phyloP scores from a whole-genome alignment of 1,140 invertebrate species.

The Trichogramma pretiosum region DNA sequence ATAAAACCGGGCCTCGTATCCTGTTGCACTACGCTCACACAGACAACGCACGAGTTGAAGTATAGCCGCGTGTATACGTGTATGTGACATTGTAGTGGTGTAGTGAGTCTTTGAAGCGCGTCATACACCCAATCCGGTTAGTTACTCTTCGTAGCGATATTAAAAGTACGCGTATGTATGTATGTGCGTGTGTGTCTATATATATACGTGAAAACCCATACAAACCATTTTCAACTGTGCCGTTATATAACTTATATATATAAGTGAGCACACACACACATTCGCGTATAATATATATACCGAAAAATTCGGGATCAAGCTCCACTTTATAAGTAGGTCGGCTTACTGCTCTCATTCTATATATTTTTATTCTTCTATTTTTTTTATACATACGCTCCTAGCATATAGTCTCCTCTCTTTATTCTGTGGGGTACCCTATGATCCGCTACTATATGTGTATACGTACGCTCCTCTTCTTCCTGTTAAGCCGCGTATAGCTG shows the following conservation, averaged over 20 bases:
- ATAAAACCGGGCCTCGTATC: conserved; percentile 16
- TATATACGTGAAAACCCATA: conserved; percentile 27
- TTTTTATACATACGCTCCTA: conserved; percentile 10
- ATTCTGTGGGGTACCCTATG: conserved; percentile 12
- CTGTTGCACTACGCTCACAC: too few species aligned
- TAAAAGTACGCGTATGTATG: conserved; percentile 13
- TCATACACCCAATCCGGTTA: conserved; percentile 12
- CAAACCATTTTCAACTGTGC: conserved; percentile 35
- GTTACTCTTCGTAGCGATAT: conserved; percentile 1
- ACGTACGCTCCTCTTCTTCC: conserved; percentile 12
- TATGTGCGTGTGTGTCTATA: neutral
- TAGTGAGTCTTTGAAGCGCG: neutral
- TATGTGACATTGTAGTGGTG: too few species aligned
- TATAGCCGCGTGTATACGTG: neutral
- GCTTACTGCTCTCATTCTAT: conserved; percentile 20
- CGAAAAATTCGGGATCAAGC: conserved; percentile 30
- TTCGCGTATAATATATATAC: too few species aligned
- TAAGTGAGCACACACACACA: too few species aligned
- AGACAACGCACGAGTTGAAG: neutral
- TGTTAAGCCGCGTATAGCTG: too few species aligned
- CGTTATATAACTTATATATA: conserved; percentile 36
- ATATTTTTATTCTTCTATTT: conserved; percentile 10
- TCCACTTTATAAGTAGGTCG: conserved; percentile 37
- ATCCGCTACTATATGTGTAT: too few species aligned
- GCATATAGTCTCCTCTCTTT: too few species aligned